Percentiles rank a stretch among this genome's conserved stretches.
These are phyloP conservation scores for Lepeophtheirus nordmannii DNA, from an alignment of 2,888 invertebrate genomes.

Conservation along the genomic window DNA sequence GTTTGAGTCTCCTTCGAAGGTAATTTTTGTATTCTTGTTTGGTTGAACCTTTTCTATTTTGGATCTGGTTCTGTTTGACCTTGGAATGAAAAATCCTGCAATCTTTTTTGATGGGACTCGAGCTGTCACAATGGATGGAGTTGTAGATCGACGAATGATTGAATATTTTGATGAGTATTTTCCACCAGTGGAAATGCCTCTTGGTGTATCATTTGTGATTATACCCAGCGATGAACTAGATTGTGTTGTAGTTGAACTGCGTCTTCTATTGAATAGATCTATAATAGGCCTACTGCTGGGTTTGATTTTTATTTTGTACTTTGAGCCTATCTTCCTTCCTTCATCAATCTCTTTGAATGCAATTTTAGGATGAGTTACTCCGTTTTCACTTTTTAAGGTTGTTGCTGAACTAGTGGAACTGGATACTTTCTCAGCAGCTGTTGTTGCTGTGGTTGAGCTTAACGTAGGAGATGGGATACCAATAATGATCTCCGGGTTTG, in stretches of 20 bases:
- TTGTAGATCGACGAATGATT: neutral
- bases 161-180: neutral
- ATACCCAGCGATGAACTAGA: neutral
- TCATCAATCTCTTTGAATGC: neutral
- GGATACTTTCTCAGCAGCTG: neutral
- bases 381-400: neutral
- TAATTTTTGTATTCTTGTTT: neutral
- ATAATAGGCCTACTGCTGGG: neutral
- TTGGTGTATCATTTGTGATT: neutral
- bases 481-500: neutral
- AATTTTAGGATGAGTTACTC: neutral
- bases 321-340: neutral
- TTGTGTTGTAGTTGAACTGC: neutral
- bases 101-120: neutral
- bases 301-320: neutral
- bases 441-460: neutral
- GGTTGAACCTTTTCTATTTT: neutral
- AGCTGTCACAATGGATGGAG: neutral
- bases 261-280: neutral
- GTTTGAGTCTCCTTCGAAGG: neutral
- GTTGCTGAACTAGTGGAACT: too few species aligned
- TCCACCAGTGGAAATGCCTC: neutral
- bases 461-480: neutral
- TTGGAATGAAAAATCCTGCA: neutral
- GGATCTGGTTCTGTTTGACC: neutral